These are phyloP conservation scores for Catocala fraxini DNA, from an alignment of 2,888 invertebrate species.

Conservation along the genomic window DNA sequence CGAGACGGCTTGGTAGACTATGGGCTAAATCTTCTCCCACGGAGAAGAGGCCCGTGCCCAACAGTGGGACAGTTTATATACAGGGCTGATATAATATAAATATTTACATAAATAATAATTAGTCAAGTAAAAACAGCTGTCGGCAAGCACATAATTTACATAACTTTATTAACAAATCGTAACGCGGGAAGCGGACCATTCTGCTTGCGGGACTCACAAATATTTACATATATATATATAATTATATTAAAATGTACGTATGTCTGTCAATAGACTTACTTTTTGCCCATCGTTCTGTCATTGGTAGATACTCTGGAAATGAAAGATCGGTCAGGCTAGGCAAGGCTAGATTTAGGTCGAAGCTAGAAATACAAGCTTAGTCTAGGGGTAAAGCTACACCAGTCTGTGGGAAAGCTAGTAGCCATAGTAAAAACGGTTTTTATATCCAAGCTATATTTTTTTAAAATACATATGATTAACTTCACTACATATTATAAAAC, in stretches of 20 bases:
- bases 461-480: no score
- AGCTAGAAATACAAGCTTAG: constrained; percentile 10
- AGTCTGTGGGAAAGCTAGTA: constrained; percentile 32
- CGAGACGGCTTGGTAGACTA: no score
- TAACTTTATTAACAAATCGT: constrained; percentile 5
- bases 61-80: no score
- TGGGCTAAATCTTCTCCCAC: no score
- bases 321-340: constrained; percentile 63
- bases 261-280: constrained; percentile 70
- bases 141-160: constrained; percentile 16
- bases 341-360: constrained; percentile 22
- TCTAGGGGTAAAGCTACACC: constrained; percentile 25
- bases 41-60: no score
- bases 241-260: constrained; percentile 17
- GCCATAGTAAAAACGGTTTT: not conserved
- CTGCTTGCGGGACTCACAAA: constrained; percentile 17
- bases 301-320: constrained; percentile 76
- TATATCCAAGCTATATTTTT: not conserved
- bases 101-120: constrained; percentile 4
- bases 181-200: constrained; percentile 10
- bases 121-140: constrained; percentile 20
- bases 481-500: no score
- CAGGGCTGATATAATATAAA: no score
- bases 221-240: constrained; percentile 37
- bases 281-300: constrained; percentile 84